Conservation (phyloP, 2,797 vertebrate species). For the Arnoldichthys spilopterus region DNA sequence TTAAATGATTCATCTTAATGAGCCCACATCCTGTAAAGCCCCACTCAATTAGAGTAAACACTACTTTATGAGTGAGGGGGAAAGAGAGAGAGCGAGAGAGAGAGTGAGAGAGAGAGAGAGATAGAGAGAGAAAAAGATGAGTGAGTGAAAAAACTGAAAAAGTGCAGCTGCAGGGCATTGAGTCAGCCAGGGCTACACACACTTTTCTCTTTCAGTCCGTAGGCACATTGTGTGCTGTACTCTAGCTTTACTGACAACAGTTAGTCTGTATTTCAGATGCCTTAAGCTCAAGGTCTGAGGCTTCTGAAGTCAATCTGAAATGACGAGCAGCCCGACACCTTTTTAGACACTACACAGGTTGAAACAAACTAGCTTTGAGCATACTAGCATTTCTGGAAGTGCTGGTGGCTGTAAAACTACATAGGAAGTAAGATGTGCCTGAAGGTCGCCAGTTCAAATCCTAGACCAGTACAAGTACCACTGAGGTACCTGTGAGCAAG, state of each 20-base stretch:
- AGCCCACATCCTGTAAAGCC: slow-evolving; percentile 41
- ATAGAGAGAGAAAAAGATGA: slow-evolving; percentile 21
- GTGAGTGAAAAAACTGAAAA: slow-evolving; percentile 12
- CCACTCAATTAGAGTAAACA: slow-evolving; percentile 54
- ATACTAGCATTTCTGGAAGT: too few relatives aligned
- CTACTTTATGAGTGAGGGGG: slow-evolving; percentile 26
- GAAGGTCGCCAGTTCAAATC: too few relatives aligned
- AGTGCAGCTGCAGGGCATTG: not conserved
- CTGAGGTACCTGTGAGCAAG: too few relatives aligned
- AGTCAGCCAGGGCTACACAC: slow-evolving; percentile 6
- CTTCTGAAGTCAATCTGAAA: not conserved
- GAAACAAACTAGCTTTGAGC: too few relatives aligned
- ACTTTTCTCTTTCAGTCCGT: slow-evolving; percentile 5
- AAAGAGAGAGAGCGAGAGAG: not conserved
- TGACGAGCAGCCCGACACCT: not conserved
- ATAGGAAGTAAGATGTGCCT: not conserved
- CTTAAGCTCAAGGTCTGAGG: not conserved
- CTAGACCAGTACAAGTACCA: too few relatives aligned
- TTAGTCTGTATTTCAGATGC: not conserved
- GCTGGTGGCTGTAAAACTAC: not conserved
- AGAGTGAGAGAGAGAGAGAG: not conserved
- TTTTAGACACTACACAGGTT: too few relatives aligned
- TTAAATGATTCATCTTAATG: slow-evolving; percentile 53
- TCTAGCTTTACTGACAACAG: not conserved
- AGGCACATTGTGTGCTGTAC: not conserved